Evolutionary conservation across 2,888 invertebrate genomes (phyloP).

Genomic region (Eristalis pertinax): DNA sequence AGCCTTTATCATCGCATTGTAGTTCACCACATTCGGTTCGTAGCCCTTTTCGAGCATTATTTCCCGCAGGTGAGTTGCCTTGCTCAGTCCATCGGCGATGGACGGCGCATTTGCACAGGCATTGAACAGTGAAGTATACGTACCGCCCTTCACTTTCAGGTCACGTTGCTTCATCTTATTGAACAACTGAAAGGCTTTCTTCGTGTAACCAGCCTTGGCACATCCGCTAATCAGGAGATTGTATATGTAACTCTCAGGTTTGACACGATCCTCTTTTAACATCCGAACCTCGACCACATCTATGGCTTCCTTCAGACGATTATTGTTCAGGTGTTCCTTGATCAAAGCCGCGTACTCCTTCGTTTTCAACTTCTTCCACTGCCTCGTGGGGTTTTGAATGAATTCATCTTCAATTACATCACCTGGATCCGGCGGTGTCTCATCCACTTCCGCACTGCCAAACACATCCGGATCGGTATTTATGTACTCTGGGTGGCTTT

Average conservation of each 20-base stretch:
- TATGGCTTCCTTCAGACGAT: conserved; percentile 89
- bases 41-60: conserved; percentile 87
- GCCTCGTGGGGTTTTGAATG: conserved; percentile 82
- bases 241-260: conserved; percentile 90
- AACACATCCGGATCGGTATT: conserved; percentile 76
- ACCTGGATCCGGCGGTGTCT: conserved; percentile 81
- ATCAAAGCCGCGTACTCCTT: conserved; percentile 88
- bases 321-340: conserved; percentile 85
- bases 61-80: conserved; percentile 86
- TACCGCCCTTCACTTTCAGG: conserved; percentile 86
- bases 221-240: conserved; percentile 92
- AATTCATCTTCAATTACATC: conserved; percentile 85
- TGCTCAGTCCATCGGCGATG: conserved; percentile 85
- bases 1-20: conserved; percentile 95
- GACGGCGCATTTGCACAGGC: conserved; percentile 92
- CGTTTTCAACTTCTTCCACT: conserved; percentile 83
- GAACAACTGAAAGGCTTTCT: conserved; percentile 92
- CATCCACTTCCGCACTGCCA: conserved; percentile 73
- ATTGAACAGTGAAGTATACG: conserved; percentile 93
- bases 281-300: conserved; percentile 89
- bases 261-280: conserved; percentile 89
- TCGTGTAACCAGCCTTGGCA: conserved; percentile 91
- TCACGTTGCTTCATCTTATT: conserved; percentile 91
- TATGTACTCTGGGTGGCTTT: conserved; percentile 6
- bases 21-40: conserved; percentile 88